Conservation (phyloP, 2,113 vertebrate species). For the Cheilinus undulatus region DNA sequence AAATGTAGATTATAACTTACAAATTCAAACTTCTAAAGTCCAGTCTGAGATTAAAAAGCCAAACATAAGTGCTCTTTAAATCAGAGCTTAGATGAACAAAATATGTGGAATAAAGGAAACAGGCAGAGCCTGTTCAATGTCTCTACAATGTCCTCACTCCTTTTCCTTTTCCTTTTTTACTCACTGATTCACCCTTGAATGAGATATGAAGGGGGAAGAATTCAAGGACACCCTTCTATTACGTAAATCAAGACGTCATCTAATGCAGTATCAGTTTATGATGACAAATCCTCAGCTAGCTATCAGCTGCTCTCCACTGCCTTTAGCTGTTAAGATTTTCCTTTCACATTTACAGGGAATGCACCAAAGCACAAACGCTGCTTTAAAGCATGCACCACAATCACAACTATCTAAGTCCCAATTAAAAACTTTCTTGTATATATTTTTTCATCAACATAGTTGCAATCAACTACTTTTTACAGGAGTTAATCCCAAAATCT, state of each 20-base stretch:
- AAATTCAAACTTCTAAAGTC: background rate
- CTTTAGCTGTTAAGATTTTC: background rate
- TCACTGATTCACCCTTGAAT: background rate
- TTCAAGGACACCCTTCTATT: background rate
- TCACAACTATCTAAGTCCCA: no score
- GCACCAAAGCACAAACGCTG: background rate
- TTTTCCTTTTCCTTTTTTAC: background rate
- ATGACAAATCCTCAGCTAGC: background rate
- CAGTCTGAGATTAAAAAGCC: background rate
- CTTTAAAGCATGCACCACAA: no score
- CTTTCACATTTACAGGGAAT: no score
- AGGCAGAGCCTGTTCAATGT: background rate
- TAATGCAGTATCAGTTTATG: background rate
- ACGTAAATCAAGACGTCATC: background rate
- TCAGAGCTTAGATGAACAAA: background rate
- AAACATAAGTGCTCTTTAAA: background rate
- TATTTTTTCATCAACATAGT: no score
- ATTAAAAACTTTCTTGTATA: no score
- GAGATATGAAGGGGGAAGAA: background rate
- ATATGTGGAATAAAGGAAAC: no score
- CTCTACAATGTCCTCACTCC: background rate
- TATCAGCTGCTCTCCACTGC: background rate
- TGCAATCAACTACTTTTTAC: no score
- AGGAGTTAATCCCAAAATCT: no score
- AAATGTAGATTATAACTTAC: background rate